These are phyloP conservation scores for Diarsia mendica DNA, from an alignment of 2,888 invertebrate species.

Conservation along the genomic window DNA sequence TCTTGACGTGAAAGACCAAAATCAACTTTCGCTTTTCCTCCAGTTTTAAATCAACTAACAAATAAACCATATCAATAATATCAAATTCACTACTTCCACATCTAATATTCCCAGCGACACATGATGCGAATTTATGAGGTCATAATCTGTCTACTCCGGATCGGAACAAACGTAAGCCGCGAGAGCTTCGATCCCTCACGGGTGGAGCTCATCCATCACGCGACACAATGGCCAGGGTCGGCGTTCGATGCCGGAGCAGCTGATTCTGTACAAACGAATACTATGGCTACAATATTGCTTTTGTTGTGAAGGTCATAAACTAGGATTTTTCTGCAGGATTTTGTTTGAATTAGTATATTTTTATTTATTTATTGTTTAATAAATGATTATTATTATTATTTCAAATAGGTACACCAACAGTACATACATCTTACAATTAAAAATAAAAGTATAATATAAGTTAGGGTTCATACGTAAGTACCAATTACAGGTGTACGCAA, in stretches of 20 bases:
- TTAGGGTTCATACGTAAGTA: too few relatives aligned
- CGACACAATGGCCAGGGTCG: constrained; percentile 74
- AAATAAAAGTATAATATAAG: too few relatives aligned
- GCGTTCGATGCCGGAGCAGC: constrained; percentile 72
- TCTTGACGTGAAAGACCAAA: too few relatives aligned
- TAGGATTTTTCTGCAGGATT: constrained; percentile 46
- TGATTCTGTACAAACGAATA: constrained; percentile 68
- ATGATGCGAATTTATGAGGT: constrained; percentile 56
- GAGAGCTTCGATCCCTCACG: constrained; percentile 77
- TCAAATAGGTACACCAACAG: too few relatives aligned
- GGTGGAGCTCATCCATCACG: constrained; percentile 80
- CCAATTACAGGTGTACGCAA: too few relatives aligned
- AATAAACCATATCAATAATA: constrained; percentile 24
- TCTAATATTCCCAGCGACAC: constrained; percentile 39
- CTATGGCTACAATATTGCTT: constrained; percentile 29
- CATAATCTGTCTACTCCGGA: constrained; percentile 62
- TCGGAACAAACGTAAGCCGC: constrained; percentile 75
- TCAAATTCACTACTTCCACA: constrained; percentile 32
- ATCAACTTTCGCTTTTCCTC: too few relatives aligned
- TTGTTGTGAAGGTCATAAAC: constrained; percentile 62
- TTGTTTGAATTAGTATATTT: constrained; percentile 1
- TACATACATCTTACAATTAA: too few relatives aligned
- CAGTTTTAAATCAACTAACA: background rate
- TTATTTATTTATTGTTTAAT: too few relatives aligned
- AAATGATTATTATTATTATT: too few relatives aligned